Base-by-base conservation (phyloP, 2,113 vertebrate genomes). In the Anolis carolinensis region DNA sequence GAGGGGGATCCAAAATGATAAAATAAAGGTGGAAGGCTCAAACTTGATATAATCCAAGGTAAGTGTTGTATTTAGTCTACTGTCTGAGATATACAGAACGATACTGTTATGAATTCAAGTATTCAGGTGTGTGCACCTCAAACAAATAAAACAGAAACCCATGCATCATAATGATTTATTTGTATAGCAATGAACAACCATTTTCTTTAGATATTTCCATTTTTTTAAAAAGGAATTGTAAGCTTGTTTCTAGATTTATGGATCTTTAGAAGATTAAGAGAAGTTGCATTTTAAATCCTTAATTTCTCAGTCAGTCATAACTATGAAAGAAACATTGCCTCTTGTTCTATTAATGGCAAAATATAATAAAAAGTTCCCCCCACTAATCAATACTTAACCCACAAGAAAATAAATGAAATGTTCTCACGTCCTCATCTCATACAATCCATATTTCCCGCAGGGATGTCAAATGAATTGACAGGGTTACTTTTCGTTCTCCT, bases 211-310 rank as follows among this genome's bases (percentile, higher is more conserved):
- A 85, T 73, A 89, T 63, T 0, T 0, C 5, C 79, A 76, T 84
- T 92, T 92, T 83, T 44, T 27, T 90, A 81, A 34, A 70, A 34
- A 70, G 85, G 79, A 87, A 7, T 48, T 77, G 30, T 82, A 91
- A 89, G 13, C 87, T 23, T 87, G 23, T 91, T 91, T 91, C 89
- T 76, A 81, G 13, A 25, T 89, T 89, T 59, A 21, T 79, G 4
- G 83, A 20, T 83, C 73, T 92, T 88, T 90, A 68, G 48, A 74
- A 89, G 83, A 90, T 87, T 55, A 88, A 27, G 20, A 89, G 0
- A 90, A 86, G 81, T 85, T 93, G 93, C 34, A 87, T 90, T 88
- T 84, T 90, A 89, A 84, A 65, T 34, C 79, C 88, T 76, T 87
- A 76, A 90, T 89, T 93, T 80, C 89, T 82, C 71, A 79, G 67